These are phyloP conservation scores for Capricornis sumatraensis DNA, from an alignment of 2,113 vertebrate genomes.

Conservation along the genomic window DNA sequence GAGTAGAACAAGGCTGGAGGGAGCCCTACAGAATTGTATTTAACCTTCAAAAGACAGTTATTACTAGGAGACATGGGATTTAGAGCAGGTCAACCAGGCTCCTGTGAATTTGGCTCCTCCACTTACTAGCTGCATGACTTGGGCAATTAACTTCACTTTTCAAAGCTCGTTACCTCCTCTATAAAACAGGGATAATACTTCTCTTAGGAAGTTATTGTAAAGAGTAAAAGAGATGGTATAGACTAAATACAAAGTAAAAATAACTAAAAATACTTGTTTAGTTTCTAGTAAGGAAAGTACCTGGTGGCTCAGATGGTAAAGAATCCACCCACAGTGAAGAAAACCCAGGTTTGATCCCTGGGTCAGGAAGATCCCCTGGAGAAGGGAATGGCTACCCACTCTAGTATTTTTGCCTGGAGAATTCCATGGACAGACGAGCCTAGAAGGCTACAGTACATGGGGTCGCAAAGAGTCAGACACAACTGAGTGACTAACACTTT, in stretches of 20 bases:
- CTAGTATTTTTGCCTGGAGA: neutral
- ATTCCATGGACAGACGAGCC: neutral
- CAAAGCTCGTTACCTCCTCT: neutral
- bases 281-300: neutral
- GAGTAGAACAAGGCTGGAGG: accelerated
- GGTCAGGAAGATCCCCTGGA: neutral
- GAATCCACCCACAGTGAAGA: neutral
- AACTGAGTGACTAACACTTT: neutral
- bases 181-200: neutral
- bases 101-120: neutral
- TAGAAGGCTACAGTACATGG: neutral
- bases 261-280: neutral
- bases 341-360: neutral
- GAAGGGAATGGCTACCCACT: neutral
- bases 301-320: neutral
- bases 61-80: neutral
- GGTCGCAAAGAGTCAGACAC: neutral
- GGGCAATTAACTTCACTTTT: neutral
- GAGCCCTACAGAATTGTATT: neutral
- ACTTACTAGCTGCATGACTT: neutral
- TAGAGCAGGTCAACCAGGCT: neutral
- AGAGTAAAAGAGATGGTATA: neutral
- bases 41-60: neutral
- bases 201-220: neutral
- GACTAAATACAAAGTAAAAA: neutral